Conservation (phyloP, 2,797 vertebrate species). For the Manis crassicaudata region DNA sequence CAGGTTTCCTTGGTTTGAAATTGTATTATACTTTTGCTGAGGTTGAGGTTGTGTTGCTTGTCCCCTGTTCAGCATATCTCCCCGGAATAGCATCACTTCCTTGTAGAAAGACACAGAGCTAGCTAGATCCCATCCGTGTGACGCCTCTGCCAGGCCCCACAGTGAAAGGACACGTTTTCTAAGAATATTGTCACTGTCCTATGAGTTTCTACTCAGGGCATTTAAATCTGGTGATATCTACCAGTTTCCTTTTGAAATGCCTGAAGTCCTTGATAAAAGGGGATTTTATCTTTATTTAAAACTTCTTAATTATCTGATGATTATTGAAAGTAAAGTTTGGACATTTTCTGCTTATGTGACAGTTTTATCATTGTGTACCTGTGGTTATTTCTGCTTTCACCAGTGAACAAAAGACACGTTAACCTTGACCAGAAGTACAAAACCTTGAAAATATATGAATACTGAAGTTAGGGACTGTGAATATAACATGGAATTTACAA, state of each 20-base stretch:
- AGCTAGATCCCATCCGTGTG: neutral
- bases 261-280: neutral
- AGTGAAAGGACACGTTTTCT: neutral
- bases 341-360: neutral
- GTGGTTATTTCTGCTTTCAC: slow-evolving; percentile 32
- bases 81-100: neutral
- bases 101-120: fast-evolving
- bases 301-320: slow-evolving; percentile 8
- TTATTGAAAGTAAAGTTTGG: slow-evolving; percentile 37
- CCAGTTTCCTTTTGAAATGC: neutral
- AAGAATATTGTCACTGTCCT: too few species aligned
- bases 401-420: slow-evolving; percentile 20
- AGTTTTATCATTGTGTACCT: neutral
- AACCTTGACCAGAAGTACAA: neutral
- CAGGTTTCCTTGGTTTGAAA: neutral
- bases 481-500: neutral
- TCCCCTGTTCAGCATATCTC: fast-evolving
- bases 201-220: neutral
- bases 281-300: slow-evolving; percentile 44
- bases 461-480: slow-evolving; percentile 46
- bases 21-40: neutral
- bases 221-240: neutral
- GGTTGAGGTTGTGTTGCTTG: neutral
- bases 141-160: too few species aligned
- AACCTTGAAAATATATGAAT: slow-evolving; percentile 5